Evolutionary conservation across 2,888 invertebrate species (phyloP).

Genomic region (Dichetophora obliterata): DNA sequence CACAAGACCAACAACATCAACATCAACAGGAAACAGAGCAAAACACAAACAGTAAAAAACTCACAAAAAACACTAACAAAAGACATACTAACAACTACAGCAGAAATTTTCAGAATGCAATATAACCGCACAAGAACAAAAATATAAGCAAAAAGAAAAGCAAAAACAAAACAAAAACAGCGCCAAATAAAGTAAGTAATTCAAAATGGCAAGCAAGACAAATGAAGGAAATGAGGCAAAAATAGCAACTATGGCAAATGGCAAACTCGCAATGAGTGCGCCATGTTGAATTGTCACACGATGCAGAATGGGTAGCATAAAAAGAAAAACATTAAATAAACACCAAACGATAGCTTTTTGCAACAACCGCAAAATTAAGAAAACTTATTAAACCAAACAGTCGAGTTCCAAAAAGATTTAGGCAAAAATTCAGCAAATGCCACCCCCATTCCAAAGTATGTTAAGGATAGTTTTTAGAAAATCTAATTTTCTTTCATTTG

Average conservation of each 20-base stretch:
- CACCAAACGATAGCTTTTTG: neutral
- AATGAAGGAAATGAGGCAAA: neutral
- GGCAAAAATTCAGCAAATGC: too few relatives aligned
- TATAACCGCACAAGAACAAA: neutral
- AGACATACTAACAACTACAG: neutral
- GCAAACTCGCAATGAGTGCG: neutral
- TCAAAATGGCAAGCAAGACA: neutral
- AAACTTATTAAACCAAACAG: neutral
- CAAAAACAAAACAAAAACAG: slow-evolving; percentile 8
- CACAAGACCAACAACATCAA: slow-evolving; percentile 4
- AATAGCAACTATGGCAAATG: neutral
- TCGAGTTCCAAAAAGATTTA: too few relatives aligned
- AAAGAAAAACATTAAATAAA: neutral
- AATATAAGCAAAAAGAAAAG: too few relatives aligned
- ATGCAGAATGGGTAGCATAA: neutral
- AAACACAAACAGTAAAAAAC: neutral
- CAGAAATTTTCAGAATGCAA: neutral
- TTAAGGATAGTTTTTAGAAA: too few relatives aligned
- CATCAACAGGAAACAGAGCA: neutral
- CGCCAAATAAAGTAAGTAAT: slow-evolving; percentile 1
- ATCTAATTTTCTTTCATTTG: too few relatives aligned
- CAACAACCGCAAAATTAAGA: neutral
- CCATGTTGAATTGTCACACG: neutral
- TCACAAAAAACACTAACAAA: neutral
- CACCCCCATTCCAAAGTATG: too few relatives aligned